These are phyloP conservation scores for Hetaerina americana DNA, from an alignment of 1,140 invertebrate species.

Conservation along the genomic window DNA sequence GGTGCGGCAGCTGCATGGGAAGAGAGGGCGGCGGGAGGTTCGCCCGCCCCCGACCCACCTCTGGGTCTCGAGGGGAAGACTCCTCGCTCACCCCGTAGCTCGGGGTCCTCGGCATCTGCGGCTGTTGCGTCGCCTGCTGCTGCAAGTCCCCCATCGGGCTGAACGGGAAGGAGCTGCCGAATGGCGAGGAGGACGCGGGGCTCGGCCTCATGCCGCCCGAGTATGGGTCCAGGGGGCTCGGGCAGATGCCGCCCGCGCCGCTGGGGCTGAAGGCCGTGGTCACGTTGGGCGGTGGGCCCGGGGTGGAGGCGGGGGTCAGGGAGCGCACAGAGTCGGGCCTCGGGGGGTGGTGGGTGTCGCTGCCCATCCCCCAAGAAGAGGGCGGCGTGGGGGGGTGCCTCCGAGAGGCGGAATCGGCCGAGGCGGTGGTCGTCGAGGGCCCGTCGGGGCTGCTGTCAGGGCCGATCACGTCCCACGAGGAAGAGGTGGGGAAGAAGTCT, in stretches of 20 bases:
- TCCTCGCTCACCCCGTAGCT: constrained; percentile 18
- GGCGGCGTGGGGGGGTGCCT: not conserved
- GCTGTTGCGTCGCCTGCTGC: constrained; percentile 22
- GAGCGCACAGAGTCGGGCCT: constrained; percentile 44
- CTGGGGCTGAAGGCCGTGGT: constrained; percentile 33
- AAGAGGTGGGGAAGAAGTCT: constrained; percentile 42
- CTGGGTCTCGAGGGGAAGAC: constrained; percentile 19
- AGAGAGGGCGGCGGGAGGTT: constrained; percentile 13
- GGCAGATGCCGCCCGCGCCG: constrained; percentile 28
- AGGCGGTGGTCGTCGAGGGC: constrained; percentile 1
- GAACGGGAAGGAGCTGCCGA: constrained; percentile 41
- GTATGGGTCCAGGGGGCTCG: constrained; percentile 28
- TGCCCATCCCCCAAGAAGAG: not conserved
- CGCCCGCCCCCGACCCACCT: constrained; percentile 15
- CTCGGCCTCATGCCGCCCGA: constrained; percentile 32
- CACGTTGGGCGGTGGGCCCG: constrained; percentile 35
- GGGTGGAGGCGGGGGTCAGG: constrained; percentile 30
- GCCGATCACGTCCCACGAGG: constrained; percentile 37
- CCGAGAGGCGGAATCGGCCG: not conserved
- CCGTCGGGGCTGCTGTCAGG: constrained; percentile 11
- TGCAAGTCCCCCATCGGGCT: constrained; percentile 37
- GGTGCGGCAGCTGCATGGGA: constrained; percentile 22
- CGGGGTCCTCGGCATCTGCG: constrained; percentile 16
- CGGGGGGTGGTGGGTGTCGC: constrained; percentile 5
- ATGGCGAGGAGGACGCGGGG: constrained; percentile 34